A percentile compares a stretch with the other conserved stretches of the same genome.
Conservation (phyloP, 2,888 invertebrate genomes). For the Danaus chrysippus region DNA sequence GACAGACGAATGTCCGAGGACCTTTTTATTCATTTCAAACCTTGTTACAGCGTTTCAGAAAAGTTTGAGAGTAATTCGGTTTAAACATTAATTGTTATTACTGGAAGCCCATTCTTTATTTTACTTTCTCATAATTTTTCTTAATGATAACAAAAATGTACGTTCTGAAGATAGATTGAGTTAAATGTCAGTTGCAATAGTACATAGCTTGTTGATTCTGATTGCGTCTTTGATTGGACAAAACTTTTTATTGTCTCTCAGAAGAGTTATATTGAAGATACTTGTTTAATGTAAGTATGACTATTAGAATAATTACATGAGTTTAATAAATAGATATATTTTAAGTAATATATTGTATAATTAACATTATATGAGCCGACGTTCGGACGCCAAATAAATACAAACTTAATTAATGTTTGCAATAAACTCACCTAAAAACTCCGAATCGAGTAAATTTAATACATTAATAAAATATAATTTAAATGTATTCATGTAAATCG, state of each 20-base stretch:
- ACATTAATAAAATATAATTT: conserved; percentile 17
- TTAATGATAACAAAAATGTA: conserved; percentile 3
- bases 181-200: no score
- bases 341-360: no score
- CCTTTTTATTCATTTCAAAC: conserved; percentile 56
- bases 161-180: background rate
- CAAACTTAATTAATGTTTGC: conserved; percentile 3
- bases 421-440: conserved; percentile 9
- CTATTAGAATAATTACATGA: no score
- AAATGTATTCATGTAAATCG: conserved; percentile 31
- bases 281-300: no score
- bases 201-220: no score
- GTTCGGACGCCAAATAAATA: background rate
- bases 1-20: conserved; percentile 61
- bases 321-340: no score
- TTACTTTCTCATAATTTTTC: background rate
- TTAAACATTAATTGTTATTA: conserved; percentile 18
- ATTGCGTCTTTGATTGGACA: no score
- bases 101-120: conserved; percentile 11
- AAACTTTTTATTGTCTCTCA: no score
- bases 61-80: conserved; percentile 32
- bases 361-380: no score
- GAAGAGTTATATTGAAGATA: no score
- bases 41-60: conserved; percentile 46
- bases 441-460: conserved; percentile 14